These are phyloP conservation scores for Gymnocypris eckloni DNA, from an alignment of 2,797 vertebrate species.

Conservation along the genomic window DNA sequence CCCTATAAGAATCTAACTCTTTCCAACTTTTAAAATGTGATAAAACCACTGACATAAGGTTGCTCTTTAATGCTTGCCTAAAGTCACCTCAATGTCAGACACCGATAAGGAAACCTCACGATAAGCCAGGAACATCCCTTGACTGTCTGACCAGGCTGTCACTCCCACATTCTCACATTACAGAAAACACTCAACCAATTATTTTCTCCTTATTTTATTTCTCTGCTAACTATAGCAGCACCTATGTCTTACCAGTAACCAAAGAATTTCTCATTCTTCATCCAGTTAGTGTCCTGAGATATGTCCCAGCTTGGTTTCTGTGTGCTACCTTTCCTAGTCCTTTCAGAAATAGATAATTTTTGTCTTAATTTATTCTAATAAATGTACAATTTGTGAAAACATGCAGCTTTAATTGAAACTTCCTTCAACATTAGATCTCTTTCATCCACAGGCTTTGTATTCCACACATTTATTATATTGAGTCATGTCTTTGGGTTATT, in stretches of 20 bases:
- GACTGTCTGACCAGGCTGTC: conserved; percentile 70
- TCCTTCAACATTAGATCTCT: not conserved
- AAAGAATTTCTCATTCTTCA: conserved; percentile 50
- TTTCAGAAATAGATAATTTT: conserved; percentile 18
- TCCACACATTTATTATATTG: conserved; percentile 6
- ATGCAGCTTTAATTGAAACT: not conserved
- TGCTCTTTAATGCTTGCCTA: conserved; percentile 4
- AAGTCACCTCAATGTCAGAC: conserved; percentile 26
- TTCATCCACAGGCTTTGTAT: conserved; percentile 9
- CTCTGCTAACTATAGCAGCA: conserved; percentile 24
- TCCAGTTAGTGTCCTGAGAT: conserved; percentile 13
- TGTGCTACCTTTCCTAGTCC: not conserved
- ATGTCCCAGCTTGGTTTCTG: conserved; percentile 21
- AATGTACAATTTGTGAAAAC: not conserved
- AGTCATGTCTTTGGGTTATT: conserved; percentile 43
- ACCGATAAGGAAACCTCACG: conserved; percentile 19
- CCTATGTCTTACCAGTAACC: conserved; percentile 15
- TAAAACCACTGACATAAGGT: not conserved
- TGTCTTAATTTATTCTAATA: not conserved
- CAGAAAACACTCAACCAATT: conserved; percentile 58
- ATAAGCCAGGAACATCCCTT: not conserved
- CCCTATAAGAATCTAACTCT: not conserved
- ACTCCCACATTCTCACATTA: conserved; percentile 69
- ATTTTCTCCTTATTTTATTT: conserved; percentile 36
- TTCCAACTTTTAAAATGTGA: conserved; percentile 11